These are phyloP conservation scores for Solea solea DNA, from an alignment of 2,113 vertebrate species.

Conservation along the genomic window DNA sequence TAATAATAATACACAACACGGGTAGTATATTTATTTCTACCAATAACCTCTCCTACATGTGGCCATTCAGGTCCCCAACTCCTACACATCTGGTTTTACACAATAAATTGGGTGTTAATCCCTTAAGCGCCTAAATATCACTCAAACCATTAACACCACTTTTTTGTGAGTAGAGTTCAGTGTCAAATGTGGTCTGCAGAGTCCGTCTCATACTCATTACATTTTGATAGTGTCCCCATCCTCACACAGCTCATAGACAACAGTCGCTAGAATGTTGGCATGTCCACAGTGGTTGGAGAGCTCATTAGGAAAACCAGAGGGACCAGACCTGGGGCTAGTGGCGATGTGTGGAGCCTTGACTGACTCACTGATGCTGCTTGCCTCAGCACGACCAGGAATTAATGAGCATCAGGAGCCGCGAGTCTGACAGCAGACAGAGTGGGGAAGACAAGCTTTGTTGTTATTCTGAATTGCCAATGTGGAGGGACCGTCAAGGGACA, in stretches of 20 bases:
- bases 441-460: constrained; percentile 12
- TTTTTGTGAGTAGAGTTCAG: not conserved
- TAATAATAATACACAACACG: no score
- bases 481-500: constrained; percentile 14
- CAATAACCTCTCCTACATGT: no score
- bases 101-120: not conserved
- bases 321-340: constrained; percentile 15
- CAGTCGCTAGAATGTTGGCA: not conserved
- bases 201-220: not conserved
- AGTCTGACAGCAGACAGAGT: constrained; percentile 23
- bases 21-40: no score
- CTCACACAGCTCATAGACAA: not conserved
- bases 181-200: not conserved
- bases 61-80: no score
- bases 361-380: constrained; percentile 46
- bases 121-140: constrained; percentile 1
- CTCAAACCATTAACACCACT: not conserved
- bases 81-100: not conserved
- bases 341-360: constrained; percentile 22
- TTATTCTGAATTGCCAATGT: constrained; percentile 31
- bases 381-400: constrained; percentile 52
- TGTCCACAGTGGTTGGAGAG: constrained; percentile 33
- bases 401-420: constrained; percentile 50
- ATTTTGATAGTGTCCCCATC: not conserved
- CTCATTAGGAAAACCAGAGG: constrained; percentile 41